Percentiles rank a stretch among this genome's conserved stretches.
Conservation (phyloP, 92 coral and sea anemone species). For the Actinostola sp. region DNA sequence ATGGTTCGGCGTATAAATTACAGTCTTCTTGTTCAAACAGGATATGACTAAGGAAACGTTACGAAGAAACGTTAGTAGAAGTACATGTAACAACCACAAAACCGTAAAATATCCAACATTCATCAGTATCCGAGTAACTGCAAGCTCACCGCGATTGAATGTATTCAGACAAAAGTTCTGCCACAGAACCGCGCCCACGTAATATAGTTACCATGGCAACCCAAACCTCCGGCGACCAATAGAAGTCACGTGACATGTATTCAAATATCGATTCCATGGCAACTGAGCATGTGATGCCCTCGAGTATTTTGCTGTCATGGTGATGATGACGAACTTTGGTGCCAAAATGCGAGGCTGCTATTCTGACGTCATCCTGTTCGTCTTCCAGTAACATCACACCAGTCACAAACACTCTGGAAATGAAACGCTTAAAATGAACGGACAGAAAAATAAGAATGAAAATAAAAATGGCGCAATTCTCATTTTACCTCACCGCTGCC, state of each 20-base stretch:
- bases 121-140: background rate
- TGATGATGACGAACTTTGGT: conserved; percentile 42
- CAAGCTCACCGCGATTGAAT: conserved; percentile 39
- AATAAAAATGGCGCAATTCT: background rate
- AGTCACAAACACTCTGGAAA: conserved; percentile 47
- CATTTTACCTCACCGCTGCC: conserved; percentile 41
- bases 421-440: background rate
- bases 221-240: conserved; percentile 62
- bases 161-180: conserved; percentile 49
- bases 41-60: conserved; percentile 34
- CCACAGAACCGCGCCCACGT: conserved; percentile 33
- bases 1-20: conserved; percentile 68
- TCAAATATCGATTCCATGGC: conserved; percentile 53
- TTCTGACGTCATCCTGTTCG: conserved; percentile 68
- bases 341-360: conserved; percentile 59
- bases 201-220: conserved; percentile 60
- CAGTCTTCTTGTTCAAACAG: conserved; percentile 78
- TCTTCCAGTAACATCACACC: conserved; percentile 64
- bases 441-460: background rate
- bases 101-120: background rate
- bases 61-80: background rate
- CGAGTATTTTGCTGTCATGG: background rate
- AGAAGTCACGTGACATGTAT: conserved; percentile 44
- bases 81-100: background rate
- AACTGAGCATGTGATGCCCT: conserved; percentile 51